These are phyloP conservation scores for Eumerus sabulonum DNA, from an alignment of 2,888 invertebrate genomes.

Conservation along the genomic window DNA sequence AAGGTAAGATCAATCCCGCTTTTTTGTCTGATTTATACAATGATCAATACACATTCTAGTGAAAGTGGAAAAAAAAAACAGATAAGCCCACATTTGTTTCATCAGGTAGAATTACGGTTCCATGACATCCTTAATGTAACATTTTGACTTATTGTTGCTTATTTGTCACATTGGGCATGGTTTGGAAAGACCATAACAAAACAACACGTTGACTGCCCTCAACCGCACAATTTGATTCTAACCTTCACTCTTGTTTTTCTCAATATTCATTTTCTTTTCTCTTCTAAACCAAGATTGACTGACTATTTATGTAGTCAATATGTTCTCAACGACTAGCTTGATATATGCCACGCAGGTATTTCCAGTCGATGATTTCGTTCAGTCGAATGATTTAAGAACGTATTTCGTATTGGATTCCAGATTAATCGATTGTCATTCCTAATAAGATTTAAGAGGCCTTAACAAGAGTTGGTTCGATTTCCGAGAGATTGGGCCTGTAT, in stretches of 20 bases:
- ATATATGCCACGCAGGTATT: conserved; percentile 51
- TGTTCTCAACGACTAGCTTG: conserved; percentile 39
- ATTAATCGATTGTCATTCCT: conserved; percentile 77
- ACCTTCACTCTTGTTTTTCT: neutral
- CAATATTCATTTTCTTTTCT: neutral
- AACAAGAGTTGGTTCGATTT: conserved; percentile 71
- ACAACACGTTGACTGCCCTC: conserved; percentile 35
- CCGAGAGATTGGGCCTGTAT: conserved; percentile 65
- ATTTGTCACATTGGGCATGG: conserved; percentile 79
- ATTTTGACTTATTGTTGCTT: conserved; percentile 75
- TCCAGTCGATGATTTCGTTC: conserved; percentile 43
- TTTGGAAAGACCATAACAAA: conserved; percentile 54
- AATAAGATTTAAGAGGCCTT: conserved; percentile 74
- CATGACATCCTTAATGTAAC: conserved; percentile 50
- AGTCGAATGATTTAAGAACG: conserved; percentile 60
- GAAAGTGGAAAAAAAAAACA: conserved; percentile 53
- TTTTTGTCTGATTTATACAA: conserved; percentile 31
- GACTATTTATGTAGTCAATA: conserved; percentile 21
- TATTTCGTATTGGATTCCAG: conserved; percentile 73
- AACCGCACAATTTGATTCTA: conserved; percentile 22
- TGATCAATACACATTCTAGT: conserved; percentile 50
- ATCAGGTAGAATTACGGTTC: conserved; percentile 52
- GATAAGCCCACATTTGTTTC: conserved; percentile 53
- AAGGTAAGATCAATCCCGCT: conserved; percentile 44
- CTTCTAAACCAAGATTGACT: conserved; percentile 2